Evolutionary conservation across 2,888 invertebrate species (phyloP).

Genomic region (Cryptus armator): DNA sequence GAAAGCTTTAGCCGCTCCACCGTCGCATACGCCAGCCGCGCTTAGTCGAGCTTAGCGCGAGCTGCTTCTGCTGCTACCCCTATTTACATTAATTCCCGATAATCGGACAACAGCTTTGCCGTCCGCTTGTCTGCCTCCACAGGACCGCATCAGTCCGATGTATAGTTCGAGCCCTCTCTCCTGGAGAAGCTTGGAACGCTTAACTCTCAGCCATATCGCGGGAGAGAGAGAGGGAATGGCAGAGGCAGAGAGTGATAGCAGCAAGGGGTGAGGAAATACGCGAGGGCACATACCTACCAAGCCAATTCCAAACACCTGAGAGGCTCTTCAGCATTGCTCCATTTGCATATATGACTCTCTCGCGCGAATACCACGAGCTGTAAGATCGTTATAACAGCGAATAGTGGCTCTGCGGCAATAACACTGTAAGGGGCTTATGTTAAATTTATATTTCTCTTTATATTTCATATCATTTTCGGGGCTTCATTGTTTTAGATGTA

Average conservation of each 20-base stretch:
- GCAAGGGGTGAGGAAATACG: conserved; percentile 26
- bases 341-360: conserved; percentile 75
- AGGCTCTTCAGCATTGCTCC: conserved; percentile 76
- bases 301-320: conserved; percentile 73
- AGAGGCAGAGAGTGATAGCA: conserved; percentile 5
- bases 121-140: conserved; percentile 54
- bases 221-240: background rate
- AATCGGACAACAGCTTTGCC: conserved; percentile 76
- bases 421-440: background rate
- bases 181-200: conserved; percentile 62
- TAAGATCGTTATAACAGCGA: conserved; percentile 44
- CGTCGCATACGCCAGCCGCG: conserved; percentile 67
- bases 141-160: conserved; percentile 6
- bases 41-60: conserved; percentile 74
- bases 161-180: conserved; percentile 9
- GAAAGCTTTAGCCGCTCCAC: conserved; percentile 46
- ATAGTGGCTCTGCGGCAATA: background rate
- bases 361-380: conserved; percentile 51
- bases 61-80: conserved; percentile 68
- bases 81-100: conserved; percentile 80
- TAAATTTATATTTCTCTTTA: background rate
- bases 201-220: conserved; percentile 56
- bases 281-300: conserved; percentile 70
- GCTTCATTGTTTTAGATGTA: background rate
- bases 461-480: background rate